A percentile compares a stretch with the other conserved stretches of the same genome.
Evolutionary conservation across 2,113 vertebrate genomes (phyloP).

Genomic region (Anseranas semipalmata): DNA sequence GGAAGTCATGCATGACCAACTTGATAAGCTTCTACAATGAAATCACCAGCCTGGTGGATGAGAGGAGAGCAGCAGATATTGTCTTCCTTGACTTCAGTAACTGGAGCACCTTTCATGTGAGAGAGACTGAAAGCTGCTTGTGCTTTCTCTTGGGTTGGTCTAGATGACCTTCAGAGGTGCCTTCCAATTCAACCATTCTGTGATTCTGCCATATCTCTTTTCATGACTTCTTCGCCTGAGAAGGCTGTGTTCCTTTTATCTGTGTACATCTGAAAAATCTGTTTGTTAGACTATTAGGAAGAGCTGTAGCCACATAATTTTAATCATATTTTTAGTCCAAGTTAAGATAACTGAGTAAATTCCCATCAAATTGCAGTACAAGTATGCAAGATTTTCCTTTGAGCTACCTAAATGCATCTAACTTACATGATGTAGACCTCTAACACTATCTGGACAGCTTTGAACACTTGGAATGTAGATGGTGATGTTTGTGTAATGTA

Average conservation of each 20-base stretch:
- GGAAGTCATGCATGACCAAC: no score
- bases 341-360: not conserved
- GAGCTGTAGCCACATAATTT: not conserved
- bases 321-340: not conserved
- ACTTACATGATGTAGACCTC: not conserved
- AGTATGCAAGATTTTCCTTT: not conserved
- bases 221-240: not conserved
- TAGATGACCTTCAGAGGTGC: not conserved
- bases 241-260: not conserved
- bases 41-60: not conserved
- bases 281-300: not conserved
- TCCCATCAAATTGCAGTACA: not conserved
- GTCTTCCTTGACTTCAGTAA: not conserved
- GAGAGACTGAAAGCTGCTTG: not conserved
- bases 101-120: not conserved
- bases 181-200: not conserved
- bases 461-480: accelerated
- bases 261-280: not conserved
- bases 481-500: not conserved
- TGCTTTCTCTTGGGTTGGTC: no score
- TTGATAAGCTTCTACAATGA: no score
- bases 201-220: not conserved
- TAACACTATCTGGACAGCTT: not conserved
- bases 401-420: not conserved
- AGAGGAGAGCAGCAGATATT: not conserved